phyloP scores from a whole-genome alignment of 2,888 invertebrate species.

The Acanthosepion esculentum region DNA sequence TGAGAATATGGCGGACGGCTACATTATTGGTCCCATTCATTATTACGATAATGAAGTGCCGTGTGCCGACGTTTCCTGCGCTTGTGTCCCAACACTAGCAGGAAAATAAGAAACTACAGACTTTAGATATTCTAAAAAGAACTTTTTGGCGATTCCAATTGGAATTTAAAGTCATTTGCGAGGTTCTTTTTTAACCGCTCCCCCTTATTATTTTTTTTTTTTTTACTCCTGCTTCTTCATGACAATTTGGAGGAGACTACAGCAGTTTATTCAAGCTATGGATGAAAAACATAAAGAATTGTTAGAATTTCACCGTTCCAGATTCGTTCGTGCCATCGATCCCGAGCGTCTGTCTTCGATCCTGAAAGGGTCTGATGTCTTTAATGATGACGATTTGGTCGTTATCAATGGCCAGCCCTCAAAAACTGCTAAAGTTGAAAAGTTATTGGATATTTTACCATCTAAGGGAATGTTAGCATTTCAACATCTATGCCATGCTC shows the following conservation, averaged over 20 bases:
- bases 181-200: too few relatives aligned
- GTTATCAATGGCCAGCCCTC: slow-evolving; percentile 63
- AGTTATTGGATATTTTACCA: slow-evolving; percentile 64
- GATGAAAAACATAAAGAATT: slow-evolving; percentile 66
- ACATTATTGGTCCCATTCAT: slow-evolving; percentile 33
- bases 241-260: too few relatives aligned
- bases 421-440: slow-evolving; percentile 62
- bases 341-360: slow-evolving; percentile 62
- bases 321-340: slow-evolving; percentile 61
- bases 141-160: too few relatives aligned
- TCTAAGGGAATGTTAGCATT: slow-evolving; percentile 63
- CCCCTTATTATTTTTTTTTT: too few relatives aligned
- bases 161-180: too few relatives aligned
- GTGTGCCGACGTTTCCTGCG: neutral
- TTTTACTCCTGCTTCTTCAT: too few relatives aligned
- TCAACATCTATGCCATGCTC: slow-evolving; percentile 61
- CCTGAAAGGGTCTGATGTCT: slow-evolving; percentile 61
- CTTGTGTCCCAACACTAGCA: neutral
- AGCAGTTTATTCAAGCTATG: slow-evolving; percentile 50
- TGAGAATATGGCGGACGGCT: neutral
- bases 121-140: too few relatives aligned
- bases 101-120: neutral
- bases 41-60: neutral
- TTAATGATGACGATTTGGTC: slow-evolving; percentile 61
- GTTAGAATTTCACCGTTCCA: slow-evolving; percentile 63